Conservation (phyloP, 1,140 invertebrate genomes). For the Littorina saxatilis region DNA sequence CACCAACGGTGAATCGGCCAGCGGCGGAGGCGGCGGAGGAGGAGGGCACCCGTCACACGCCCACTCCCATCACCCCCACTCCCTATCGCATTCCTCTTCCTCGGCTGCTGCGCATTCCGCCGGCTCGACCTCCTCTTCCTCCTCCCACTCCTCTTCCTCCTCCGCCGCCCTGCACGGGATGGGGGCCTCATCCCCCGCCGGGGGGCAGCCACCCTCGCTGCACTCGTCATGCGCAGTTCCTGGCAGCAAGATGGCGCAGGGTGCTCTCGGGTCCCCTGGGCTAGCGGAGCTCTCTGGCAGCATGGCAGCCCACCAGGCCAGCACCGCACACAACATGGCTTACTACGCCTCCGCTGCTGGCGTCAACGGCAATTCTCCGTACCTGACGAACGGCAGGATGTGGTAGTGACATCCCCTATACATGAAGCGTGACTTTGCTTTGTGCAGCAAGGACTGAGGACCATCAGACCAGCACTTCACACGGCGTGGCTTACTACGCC, state of each 20-base stretch:
- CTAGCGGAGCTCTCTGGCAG: constrained; percentile 48
- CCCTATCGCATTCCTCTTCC: constrained; percentile 26
- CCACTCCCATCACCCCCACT: constrained; percentile 43
- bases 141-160: constrained; percentile 43
- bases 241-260: constrained; percentile 53
- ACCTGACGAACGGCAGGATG: constrained; percentile 68
- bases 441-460: not conserved
- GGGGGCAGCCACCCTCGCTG: constrained; percentile 30
- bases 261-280: constrained; percentile 48
- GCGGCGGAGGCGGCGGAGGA: not conserved
- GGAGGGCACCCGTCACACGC: constrained; percentile 13
- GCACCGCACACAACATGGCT: constrained; percentile 55
- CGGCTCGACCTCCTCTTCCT: constrained; percentile 29
- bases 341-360: constrained; percentile 58
- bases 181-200: constrained; percentile 17
- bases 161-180: constrained; percentile 31
- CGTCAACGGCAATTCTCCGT: constrained; percentile 63
- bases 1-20: constrained; percentile 41
- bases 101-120: constrained; percentile 17
- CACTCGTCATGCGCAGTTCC: constrained; percentile 54
- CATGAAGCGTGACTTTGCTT: not conserved
- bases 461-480: constrained; percentile 39
- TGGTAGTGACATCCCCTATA: constrained; percentile 49
- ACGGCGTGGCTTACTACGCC: constrained; percentile 61
- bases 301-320: constrained; percentile 53